A percentile compares a stretch with the other conserved stretches of the same genome.
Conservation (phyloP, 1,140 invertebrate genomes). For the Zaprionus inermis region DNA sequence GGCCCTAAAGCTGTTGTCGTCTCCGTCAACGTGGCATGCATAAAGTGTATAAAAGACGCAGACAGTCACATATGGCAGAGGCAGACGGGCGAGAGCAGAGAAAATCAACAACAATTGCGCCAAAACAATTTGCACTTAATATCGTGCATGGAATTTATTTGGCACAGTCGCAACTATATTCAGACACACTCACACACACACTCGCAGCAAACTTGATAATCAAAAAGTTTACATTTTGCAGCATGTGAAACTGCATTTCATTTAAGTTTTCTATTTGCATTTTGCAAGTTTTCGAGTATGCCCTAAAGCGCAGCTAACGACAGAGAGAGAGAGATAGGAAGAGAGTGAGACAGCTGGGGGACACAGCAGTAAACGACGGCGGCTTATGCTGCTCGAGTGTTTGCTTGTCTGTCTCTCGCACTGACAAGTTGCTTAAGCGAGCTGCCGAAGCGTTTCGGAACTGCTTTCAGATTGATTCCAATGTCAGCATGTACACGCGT, state of each 20-base stretch:
- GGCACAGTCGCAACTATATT: constrained; percentile 40
- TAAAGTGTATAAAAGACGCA: constrained; percentile 64
- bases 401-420: not conserved
- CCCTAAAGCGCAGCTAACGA: constrained; percentile 21
- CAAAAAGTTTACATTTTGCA: constrained; percentile 68
- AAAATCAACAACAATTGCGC: constrained; percentile 59
- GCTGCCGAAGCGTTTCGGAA: constrained; percentile 33
- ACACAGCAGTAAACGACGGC: constrained; percentile 14
- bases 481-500: constrained; percentile 4
- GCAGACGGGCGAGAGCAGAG: not conserved
- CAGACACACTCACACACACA: constrained; percentile 18
- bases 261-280: constrained; percentile 74
- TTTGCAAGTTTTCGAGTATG: constrained; percentile 48
- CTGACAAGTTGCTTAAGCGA: constrained; percentile 25
- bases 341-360: not conserved
- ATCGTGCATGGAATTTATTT: constrained; percentile 71
- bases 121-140: constrained; percentile 81
- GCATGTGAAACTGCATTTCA: constrained; percentile 60
- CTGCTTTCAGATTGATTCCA: constrained; percentile 44
- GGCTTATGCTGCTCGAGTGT: constrained; percentile 37
- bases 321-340: constrained; percentile 6
- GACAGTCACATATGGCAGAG: constrained; percentile 12
- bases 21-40: constrained; percentile 51
- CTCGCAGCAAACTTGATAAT: constrained; percentile 56
- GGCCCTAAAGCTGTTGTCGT: constrained; percentile 48